Evolutionary conservation across 1,140 invertebrate species (phyloP).

Genomic region (Liolophura sinensis): DNA sequence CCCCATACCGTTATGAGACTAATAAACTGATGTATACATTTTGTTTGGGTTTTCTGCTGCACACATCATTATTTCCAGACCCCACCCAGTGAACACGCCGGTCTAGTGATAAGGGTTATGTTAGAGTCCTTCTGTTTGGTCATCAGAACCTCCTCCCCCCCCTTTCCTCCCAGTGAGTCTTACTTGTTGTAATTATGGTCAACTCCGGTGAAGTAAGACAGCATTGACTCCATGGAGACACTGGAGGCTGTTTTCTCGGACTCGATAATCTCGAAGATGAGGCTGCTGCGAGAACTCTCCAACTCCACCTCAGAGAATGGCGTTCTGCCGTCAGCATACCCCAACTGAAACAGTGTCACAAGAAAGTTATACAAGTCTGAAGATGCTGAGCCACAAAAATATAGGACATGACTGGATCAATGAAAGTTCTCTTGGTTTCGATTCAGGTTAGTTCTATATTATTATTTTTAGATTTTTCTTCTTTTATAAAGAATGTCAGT

Average conservation of each 20-base stretch:
- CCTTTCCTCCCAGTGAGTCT: no score
- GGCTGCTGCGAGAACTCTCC: slow-evolving; percentile 80
- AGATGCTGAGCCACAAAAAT: no score
- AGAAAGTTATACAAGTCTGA: not conserved
- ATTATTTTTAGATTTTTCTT: no score
- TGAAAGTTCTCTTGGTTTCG: no score
- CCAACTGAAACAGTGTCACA: slow-evolving; percentile 63
- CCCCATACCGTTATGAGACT: no score
- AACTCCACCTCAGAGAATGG: slow-evolving; percentile 75
- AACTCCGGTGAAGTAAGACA: slow-evolving; percentile 72
- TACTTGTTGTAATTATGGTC: slow-evolving; percentile 73
- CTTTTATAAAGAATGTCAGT: no score
- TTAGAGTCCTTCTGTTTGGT: no score
- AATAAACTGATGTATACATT: no score
- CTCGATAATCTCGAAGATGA: slow-evolving; percentile 83
- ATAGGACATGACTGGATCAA: no score
- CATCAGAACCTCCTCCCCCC: no score
- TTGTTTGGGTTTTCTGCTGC: not conserved
- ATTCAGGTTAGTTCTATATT: no score
- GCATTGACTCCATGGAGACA: slow-evolving; percentile 71
- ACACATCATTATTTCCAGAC: not conserved
- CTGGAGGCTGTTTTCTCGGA: slow-evolving; percentile 76
- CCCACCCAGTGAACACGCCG: not conserved
- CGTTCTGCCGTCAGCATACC: slow-evolving; percentile 65
- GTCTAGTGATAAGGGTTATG: no score